A percentile compares a stretch with the other conserved stretches of the same genome.
Conservation (phyloP, 2,113 vertebrate species). For the Calyptomena viridis region DNA sequence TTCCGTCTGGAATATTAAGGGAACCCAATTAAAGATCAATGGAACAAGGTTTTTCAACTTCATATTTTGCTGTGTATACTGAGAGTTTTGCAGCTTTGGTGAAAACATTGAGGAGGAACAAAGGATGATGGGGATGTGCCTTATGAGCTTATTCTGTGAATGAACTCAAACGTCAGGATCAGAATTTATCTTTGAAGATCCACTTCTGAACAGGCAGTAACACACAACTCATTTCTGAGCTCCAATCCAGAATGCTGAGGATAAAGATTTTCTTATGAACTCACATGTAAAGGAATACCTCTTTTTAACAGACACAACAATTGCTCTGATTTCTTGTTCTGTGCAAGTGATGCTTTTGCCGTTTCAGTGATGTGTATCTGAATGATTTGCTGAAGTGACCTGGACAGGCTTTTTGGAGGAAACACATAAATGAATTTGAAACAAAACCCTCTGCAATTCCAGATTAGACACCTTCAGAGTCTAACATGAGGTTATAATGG, state of each 20-base stretch:
- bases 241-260: neutral
- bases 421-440: neutral
- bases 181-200: neutral
- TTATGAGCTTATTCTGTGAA: neutral
- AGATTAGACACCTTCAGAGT: neutral
- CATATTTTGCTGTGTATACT: neutral
- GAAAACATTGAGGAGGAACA: neutral
- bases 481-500: neutral
- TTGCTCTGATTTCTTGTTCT: neutral
- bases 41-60: neutral
- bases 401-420: neutral
- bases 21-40: neutral
- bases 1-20: neutral
- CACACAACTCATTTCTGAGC: neutral
- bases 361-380: neutral
- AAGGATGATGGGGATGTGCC: neutral
- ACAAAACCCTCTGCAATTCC: neutral
- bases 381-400: neutral
- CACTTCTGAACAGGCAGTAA: neutral
- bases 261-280: neutral
- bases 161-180: neutral
- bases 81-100: neutral
- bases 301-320: neutral
- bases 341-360: neutral
- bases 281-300: rapidly evolving